Evolutionary conservation across 2,797 vertebrate genomes (phyloP).

Genomic region (Bradypus variegatus): DNA sequence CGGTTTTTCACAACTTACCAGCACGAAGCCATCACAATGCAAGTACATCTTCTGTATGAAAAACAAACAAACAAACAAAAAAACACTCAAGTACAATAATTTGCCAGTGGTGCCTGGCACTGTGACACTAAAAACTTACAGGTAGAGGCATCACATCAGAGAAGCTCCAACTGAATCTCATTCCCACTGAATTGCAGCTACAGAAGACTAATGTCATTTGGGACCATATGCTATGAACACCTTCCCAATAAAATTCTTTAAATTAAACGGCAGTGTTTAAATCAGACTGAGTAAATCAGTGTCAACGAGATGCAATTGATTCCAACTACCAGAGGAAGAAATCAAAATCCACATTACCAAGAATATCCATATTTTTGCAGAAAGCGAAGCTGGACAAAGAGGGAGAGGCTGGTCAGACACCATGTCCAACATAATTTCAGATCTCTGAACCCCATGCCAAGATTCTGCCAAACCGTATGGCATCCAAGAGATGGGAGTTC

Average conservation of each 20-base stretch:
- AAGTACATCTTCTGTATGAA: background rate
- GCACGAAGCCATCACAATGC: background rate
- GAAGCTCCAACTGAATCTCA: background rate
- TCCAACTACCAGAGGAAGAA: background rate
- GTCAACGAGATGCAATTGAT: slow-evolving; percentile 25
- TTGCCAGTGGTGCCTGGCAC: background rate
- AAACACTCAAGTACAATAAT: background rate
- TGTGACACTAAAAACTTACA: background rate
- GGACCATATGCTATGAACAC: slow-evolving; percentile 45
- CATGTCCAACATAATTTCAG: slow-evolving; percentile 48
- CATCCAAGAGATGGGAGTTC: slow-evolving; percentile 52
- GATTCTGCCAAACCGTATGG: slow-evolving; percentile 68
- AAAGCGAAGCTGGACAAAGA: slow-evolving; percentile 34
- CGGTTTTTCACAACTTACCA: background rate
- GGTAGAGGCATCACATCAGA: background rate
- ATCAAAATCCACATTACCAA: background rate
- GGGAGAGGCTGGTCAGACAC: slow-evolving; percentile 50
- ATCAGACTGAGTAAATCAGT: background rate
- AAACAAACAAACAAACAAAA: background rate
- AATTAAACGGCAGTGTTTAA: slow-evolving; percentile 40
- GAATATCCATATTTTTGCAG: background rate
- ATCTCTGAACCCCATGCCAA: slow-evolving; percentile 60
- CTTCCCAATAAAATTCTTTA: slow-evolving; percentile 46
- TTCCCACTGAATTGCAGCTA: slow-evolving; percentile 33
- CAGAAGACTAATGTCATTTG: slow-evolving; percentile 37